These are phyloP conservation scores for Aphaenogaster ashmeadi DNA, from an alignment of 1,140 invertebrate genomes.

Conservation along the genomic window DNA sequence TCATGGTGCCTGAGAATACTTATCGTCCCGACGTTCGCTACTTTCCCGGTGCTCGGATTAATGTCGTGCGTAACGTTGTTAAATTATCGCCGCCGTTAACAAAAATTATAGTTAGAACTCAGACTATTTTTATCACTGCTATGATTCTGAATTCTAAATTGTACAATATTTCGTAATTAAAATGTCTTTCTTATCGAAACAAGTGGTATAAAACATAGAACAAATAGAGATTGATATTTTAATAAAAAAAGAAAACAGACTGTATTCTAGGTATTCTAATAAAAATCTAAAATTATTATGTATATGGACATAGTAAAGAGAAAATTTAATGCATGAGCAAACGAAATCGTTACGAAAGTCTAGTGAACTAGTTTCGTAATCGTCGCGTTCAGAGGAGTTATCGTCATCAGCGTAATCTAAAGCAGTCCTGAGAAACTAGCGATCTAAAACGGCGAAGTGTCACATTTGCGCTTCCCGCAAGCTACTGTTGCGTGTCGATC, in stretches of 20 bases:
- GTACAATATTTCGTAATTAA: constrained; percentile 8
- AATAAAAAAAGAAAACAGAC: background rate
- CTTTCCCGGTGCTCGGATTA: constrained; percentile 41
- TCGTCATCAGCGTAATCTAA: constrained; percentile 6
- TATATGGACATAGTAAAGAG: background rate
- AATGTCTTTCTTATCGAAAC: background rate
- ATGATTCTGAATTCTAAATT: background rate
- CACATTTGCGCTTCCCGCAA: constrained; percentile 21
- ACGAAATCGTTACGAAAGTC: background rate
- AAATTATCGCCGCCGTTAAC: constrained; percentile 44
- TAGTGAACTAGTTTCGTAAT: constrained; percentile 62
- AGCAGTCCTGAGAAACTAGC: constrained; percentile 45
- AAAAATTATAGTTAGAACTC: constrained; percentile 29
- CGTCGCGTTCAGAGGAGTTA: background rate
- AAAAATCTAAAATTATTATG: background rate
- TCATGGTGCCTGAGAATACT: constrained; percentile 42
- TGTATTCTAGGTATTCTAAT: background rate
- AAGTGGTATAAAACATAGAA: background rate
- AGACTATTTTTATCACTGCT: background rate
- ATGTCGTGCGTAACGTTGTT: constrained; percentile 40
- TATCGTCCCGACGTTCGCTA: constrained; percentile 38
- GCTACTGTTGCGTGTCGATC: constrained; percentile 24
- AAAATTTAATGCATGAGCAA: background rate
- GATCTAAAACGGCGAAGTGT: background rate
- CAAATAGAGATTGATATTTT: background rate